Evolutionary conservation across 2,888 invertebrate species (phyloP).

Genomic region (Tenthredo distinguenda): DNA sequence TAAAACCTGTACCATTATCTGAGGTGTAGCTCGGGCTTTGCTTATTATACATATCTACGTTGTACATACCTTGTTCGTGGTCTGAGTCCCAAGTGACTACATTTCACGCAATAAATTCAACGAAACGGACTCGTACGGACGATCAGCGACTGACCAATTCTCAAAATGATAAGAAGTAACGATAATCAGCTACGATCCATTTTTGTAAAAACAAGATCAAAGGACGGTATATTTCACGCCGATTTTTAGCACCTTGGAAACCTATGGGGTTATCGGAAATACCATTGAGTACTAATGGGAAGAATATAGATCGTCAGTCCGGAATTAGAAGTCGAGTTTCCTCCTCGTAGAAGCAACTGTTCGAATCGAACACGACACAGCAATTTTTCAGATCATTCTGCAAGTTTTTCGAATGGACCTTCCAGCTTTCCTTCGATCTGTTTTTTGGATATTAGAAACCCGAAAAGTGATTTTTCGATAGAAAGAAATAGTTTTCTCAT

Average conservation of each 20-base stretch:
- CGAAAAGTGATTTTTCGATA: not conserved
- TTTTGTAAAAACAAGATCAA: not conserved
- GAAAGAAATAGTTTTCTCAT: not conserved
- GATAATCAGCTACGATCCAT: not conserved
- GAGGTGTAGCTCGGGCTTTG: constrained; percentile 43
- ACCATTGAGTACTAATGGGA: not conserved
- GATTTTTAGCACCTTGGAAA: not conserved
- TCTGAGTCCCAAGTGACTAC: constrained; percentile 34
- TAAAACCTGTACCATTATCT: constrained; percentile 72
- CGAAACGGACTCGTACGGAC: not conserved
- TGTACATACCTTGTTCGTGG: constrained; percentile 11
- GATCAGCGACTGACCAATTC: not conserved
- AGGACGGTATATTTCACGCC: not conserved
- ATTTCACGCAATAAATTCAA: constrained; percentile 16
- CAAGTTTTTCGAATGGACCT: not conserved
- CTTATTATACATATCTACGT: constrained; percentile 8
- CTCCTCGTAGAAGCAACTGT: too few species aligned
- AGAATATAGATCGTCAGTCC: too few species aligned
- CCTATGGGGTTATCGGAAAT: not conserved
- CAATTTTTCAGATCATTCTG: not conserved
- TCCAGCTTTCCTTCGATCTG: too few species aligned
- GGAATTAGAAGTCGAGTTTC: too few species aligned
- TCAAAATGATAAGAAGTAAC: not conserved
- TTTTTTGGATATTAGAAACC: not conserved
- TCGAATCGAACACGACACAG: too few species aligned